phyloP scores from a whole-genome alignment of 1,140 invertebrate species.

The Drosophila sulfurigaster region DNA sequence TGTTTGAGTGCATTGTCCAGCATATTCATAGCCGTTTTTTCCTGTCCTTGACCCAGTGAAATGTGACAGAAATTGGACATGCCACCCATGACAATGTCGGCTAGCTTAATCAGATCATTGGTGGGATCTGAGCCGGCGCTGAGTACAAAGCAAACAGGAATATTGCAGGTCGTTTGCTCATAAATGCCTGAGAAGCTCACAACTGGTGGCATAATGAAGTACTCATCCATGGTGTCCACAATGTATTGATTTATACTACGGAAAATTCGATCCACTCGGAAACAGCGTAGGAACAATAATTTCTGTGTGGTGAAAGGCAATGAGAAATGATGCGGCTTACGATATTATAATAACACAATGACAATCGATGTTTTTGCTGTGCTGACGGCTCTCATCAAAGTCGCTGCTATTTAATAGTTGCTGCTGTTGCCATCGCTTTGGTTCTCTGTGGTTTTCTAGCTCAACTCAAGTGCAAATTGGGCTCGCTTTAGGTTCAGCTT shows the following conservation, averaged over 20 bases:
- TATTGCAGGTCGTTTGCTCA: slow-evolving; percentile 91
- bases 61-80: slow-evolving; percentile 92
- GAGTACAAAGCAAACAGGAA: slow-evolving; percentile 94
- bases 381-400: slow-evolving; percentile 59
- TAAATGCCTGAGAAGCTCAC: slow-evolving; percentile 93
- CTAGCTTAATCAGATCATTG: slow-evolving; percentile 94
- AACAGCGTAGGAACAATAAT: slow-evolving; percentile 93
- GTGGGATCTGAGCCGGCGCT: slow-evolving; percentile 95
- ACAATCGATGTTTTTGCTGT: slow-evolving; percentile 35
- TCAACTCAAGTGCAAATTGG: slow-evolving; percentile 79
- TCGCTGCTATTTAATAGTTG: slow-evolving; percentile 23
- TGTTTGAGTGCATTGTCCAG: slow-evolving; percentile 90
- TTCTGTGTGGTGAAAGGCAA: slow-evolving; percentile 85
- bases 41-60: slow-evolving; percentile 95
- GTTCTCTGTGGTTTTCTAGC: slow-evolving; percentile 52
- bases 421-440: slow-evolving; percentile 25
- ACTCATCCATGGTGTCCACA: slow-evolving; percentile 92
- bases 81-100: slow-evolving; percentile 89
- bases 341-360: slow-evolving; percentile 59
- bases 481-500: slow-evolving; percentile 64
- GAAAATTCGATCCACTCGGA: slow-evolving; percentile 94
- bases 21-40: slow-evolving; percentile 90
- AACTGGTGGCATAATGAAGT: slow-evolving; percentile 93
- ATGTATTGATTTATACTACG: slow-evolving; percentile 92
- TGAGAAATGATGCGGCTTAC: slow-evolving; percentile 37